Percentiles rank a stretch among this genome's conserved stretches.
phyloP scores from a whole-genome alignment of 2,113 vertebrate genomes.

The Scomber scombrus region DNA sequence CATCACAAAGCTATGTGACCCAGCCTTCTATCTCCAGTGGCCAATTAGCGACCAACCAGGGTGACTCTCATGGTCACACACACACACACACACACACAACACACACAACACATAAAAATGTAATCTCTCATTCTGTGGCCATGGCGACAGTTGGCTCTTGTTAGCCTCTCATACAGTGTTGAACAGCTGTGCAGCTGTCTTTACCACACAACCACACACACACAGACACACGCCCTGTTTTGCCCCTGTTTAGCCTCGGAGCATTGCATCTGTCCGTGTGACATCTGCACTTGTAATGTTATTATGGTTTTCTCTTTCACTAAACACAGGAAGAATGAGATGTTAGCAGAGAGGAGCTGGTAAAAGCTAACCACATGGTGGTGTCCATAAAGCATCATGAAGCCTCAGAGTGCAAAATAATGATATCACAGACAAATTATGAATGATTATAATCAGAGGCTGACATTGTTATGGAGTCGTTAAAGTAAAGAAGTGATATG shows the following conservation, averaged over 20 bases:
- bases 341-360: background rate
- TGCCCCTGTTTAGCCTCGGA: slow-evolving; percentile 28
- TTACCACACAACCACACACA: slow-evolving; percentile 25
- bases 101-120: slow-evolving; percentile 42
- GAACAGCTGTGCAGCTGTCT: slow-evolving; percentile 59
- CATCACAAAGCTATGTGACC: slow-evolving; percentile 47
- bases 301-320: background rate
- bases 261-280: slow-evolving; percentile 37
- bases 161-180: slow-evolving; percentile 48
- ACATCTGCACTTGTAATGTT: slow-evolving; percentile 16
- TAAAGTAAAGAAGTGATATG: too few species aligned
- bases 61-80: slow-evolving; percentile 38
- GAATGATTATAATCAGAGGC: background rate
- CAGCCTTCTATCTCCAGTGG: slow-evolving; percentile 59
- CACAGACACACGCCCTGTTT: slow-evolving; percentile 8
- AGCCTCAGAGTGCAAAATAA: background rate
- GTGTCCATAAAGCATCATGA: background rate
- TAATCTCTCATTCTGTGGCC: slow-evolving; percentile 53
- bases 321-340: slow-evolving; percentile 16
- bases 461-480: too few species aligned
- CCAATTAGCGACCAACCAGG: slow-evolving; percentile 65
- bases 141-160: slow-evolving; percentile 49
- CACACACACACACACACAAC: slow-evolving; percentile 4
- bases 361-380: background rate
- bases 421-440: background rate